A percentile compares a stretch with the other conserved stretches of the same genome.
phyloP scores from a whole-genome alignment of 1,140 invertebrate species.

The Conopomorpha cramerella region DNA sequence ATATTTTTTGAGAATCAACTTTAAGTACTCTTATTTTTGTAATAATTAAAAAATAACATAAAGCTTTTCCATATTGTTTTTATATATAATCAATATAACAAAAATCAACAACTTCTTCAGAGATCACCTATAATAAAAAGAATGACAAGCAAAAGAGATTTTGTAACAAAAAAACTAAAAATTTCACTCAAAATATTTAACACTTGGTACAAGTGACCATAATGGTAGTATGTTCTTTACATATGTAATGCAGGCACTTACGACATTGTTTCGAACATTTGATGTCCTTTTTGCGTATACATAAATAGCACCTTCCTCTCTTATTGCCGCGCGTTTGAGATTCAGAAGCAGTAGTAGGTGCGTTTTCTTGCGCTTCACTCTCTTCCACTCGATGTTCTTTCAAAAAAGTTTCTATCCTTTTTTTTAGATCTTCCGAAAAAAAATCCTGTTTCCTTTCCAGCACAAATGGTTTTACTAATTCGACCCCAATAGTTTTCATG shows the following conservation, averaged over 20 bases:
- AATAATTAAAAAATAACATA: neutral
- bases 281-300: too few relatives aligned
- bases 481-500: conserved; percentile 5
- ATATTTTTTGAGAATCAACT: too few relatives aligned
- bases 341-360: too few relatives aligned
- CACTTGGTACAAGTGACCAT: neutral
- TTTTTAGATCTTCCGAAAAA: too few relatives aligned
- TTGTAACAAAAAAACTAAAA: neutral
- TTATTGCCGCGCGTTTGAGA: too few relatives aligned
- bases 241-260: neutral
- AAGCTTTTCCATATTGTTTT: neutral
- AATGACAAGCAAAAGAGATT: neutral
- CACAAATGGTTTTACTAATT: conserved; percentile 7
- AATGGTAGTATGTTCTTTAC: too few relatives aligned
- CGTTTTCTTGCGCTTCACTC: too few relatives aligned
- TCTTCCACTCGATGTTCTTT: too few relatives aligned
- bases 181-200: neutral
- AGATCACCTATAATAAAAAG: neutral
- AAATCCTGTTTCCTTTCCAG: too few relatives aligned
- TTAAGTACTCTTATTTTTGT: neutral
- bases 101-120: neutral
- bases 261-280: too few relatives aligned
- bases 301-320: too few relatives aligned
- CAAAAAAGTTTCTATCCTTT: neutral
- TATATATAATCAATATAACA: neutral